phyloP scores from a whole-genome alignment of 2,113 vertebrate genomes.

The Carassius auratus region DNA sequence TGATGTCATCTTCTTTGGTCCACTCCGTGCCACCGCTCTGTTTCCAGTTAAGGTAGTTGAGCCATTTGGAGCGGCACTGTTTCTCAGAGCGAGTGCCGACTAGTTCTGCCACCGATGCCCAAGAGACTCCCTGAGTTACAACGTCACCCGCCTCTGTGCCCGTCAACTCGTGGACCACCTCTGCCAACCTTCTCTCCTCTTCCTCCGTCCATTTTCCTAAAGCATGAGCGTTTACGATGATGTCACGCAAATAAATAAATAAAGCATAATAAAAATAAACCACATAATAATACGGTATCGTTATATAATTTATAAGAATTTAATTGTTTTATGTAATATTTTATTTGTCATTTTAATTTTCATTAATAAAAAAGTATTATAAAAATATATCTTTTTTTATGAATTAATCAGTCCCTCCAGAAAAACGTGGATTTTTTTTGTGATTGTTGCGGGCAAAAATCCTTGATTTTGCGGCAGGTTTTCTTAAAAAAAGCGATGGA shows the following conservation, averaged over 20 bases:
- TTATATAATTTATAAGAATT: too few relatives aligned
- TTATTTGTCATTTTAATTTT: too few relatives aligned
- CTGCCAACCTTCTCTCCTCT: constrained; percentile 90
- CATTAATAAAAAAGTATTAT: too few relatives aligned
- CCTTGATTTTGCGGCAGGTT: too few relatives aligned
- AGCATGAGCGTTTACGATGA: background rate
- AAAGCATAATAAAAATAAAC: too few relatives aligned
- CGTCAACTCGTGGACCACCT: constrained; percentile 95
- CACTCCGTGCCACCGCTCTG: constrained; percentile 97
- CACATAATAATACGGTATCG: too few relatives aligned
- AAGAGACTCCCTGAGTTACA: constrained; percentile 95
- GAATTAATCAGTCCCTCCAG: too few relatives aligned
- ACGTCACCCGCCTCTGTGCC: constrained; percentile 91
- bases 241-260: background rate
- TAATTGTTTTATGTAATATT: too few relatives aligned
- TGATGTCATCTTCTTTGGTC: constrained; percentile 98
- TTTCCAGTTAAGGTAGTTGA: constrained; percentile 99
- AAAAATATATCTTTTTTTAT: too few relatives aligned
- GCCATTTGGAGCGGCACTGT: constrained; percentile 98
- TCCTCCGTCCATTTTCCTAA: constrained; percentile 98
- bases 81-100: constrained; percentile 97
- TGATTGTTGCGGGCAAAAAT: too few relatives aligned
- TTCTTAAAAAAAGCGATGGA: too few relatives aligned
- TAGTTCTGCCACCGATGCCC: constrained; percentile 92
- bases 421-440: too few relatives aligned